Evolutionary conservation across 2,888 invertebrate species (phyloP), one percentile per base, ranked within the genome.

Genomic region (Uropetala carovei): DNA sequence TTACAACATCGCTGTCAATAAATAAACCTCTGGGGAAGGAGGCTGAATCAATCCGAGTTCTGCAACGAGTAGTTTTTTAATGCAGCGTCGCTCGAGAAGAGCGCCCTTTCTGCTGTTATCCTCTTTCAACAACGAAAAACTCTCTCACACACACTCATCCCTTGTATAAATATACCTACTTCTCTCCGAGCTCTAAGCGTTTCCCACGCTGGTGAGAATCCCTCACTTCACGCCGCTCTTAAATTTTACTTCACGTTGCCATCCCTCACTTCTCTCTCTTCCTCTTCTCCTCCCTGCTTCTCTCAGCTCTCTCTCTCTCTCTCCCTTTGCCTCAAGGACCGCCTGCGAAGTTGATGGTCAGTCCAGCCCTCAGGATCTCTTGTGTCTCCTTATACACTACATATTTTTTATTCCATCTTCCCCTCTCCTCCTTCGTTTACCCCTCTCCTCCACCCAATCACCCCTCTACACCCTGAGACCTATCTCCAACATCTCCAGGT

Each of bases 131-230:
- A 9, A 22, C 68, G n/a, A n/a, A 68, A 68, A 75, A 75, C 75
- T 75, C 75, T 3, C 75, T 27, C 27, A 75, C 43, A 75, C 75
- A 75, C 75, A 27, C 22, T 27, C 75, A 75, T 75, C 75, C 75
- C 22, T 22, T 75, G n/a, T 75, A 75, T 75, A 75, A 75, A 75
- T 75, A 75, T 27, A 75, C 75, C 75, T 75, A 75, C 75, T 75
- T 22, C 27, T 22, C 27, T 22, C 75, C 13, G 27, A 75, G 43
- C 43, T 43, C 43, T 43, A 43, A 27, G 27, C 22, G 22, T 75
- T 75, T 75, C 75, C 75, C 75, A 75, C 75, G 75, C 75, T 22
- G 75, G 22, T 27, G 68, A n/a, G 68, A 22, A 68, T 68, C 68
- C 68, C 68, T 68, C 68, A 68, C 68, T 68, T n/a, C 68, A 18